phyloP scores from a whole-genome alignment of 1,140 invertebrate species.

The Wasmannia auropunctata region DNA sequence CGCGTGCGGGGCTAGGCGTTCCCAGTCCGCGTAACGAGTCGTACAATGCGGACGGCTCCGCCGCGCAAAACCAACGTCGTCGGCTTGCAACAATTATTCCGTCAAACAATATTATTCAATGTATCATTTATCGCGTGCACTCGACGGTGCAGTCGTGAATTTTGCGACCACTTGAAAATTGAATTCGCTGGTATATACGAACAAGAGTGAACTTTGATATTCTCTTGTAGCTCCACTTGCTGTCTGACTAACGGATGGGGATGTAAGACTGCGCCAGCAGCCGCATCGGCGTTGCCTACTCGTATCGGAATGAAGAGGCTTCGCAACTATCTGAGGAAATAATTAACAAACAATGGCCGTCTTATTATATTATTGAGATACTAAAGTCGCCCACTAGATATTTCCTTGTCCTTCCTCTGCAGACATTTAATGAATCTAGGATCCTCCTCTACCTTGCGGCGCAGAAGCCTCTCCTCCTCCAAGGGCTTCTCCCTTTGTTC shows the following conservation, averaged over 20 bases:
- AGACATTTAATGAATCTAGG: neutral
- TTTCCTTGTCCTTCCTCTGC: neutral
- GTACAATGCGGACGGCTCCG: neutral
- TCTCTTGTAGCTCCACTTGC: neutral
- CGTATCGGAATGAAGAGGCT: neutral
- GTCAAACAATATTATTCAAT: slow-evolving; percentile 37
- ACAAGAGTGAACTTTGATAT: slow-evolving; percentile 2
- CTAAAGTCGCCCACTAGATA: neutral
- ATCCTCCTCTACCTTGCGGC: neutral
- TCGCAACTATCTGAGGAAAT: neutral
- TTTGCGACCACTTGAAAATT: neutral
- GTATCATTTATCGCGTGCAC: neutral
- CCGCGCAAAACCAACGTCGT: neutral
- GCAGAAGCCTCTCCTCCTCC: neutral
- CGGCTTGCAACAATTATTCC: slow-evolving; percentile 2
- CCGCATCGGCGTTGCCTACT: neutral
- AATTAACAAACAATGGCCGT: neutral
- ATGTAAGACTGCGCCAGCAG: neutral
- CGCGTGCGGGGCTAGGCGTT: neutral
- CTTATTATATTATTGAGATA: neutral
- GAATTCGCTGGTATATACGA: neutral
- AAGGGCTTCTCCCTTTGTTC: neutral
- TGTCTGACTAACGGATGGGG: neutral
- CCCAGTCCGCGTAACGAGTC: neutral
- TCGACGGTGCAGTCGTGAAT: no score